A percentile compares a stretch with the other conserved stretches of the same genome.
Evolutionary conservation across 1,140 invertebrate species (phyloP).

Genomic region (Dinothrombium tinctorium): DNA sequence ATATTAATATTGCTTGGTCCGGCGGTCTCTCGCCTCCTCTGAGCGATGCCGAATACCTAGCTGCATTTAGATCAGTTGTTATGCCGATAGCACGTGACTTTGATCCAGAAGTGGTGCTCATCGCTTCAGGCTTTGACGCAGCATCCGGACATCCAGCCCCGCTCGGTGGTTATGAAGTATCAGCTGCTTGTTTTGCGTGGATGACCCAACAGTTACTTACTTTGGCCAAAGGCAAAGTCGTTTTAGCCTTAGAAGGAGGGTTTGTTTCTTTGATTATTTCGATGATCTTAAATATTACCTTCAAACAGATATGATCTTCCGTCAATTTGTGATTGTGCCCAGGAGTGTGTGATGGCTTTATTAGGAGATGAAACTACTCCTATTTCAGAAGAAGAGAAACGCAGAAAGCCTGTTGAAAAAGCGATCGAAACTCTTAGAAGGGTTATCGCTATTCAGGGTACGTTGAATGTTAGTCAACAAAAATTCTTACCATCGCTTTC

Average conservation of each 20-base stretch:
- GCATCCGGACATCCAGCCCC: constrained; percentile 78
- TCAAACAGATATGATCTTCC: constrained; percentile 64
- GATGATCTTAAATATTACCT: background rate
- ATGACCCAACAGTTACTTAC: constrained; percentile 85
- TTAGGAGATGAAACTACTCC: constrained; percentile 55
- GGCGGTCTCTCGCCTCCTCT: constrained; percentile 61
- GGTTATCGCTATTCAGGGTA: constrained; percentile 60
- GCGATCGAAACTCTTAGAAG: constrained; percentile 66
- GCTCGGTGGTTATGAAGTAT: constrained; percentile 78
- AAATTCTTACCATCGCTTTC: constrained; percentile 1
- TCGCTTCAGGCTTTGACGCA: constrained; percentile 94
- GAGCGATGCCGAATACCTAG: constrained; percentile 89
- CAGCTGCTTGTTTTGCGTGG: constrained; percentile 79
- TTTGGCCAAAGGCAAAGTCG: constrained; percentile 60
- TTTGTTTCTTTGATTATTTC: constrained; percentile 4
- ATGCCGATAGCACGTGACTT: constrained; percentile 82
- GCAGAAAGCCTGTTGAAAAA: constrained; percentile 47
- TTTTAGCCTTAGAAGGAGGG: constrained; percentile 23
- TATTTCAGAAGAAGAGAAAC: constrained; percentile 49
- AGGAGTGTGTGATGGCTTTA: constrained; percentile 75
- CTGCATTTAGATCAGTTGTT: constrained; percentile 72
- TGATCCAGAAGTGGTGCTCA: constrained; percentile 76
- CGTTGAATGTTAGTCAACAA: background rate
- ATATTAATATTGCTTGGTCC: constrained; percentile 90
- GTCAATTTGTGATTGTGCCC: constrained; percentile 87